Percentiles rank a stretch among this genome's conserved stretches.
Evolutionary conservation across 2,888 invertebrate genomes (phyloP).

Genomic region (Caenorhabditis virilis): DNA sequence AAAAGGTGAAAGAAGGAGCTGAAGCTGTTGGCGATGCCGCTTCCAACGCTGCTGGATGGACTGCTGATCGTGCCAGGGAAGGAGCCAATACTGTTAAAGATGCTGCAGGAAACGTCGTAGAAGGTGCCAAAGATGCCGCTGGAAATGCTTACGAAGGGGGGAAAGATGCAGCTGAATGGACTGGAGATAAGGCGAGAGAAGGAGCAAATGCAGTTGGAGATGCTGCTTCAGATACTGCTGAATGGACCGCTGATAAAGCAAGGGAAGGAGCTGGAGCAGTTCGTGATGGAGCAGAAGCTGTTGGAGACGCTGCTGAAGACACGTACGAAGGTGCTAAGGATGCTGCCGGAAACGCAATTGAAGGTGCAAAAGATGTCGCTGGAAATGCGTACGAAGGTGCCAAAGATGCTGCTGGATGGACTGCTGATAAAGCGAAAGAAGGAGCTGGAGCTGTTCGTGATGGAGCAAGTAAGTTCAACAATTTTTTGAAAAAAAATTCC

Average conservation of each 20-base stretch:
- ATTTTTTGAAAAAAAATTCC: too few species aligned
- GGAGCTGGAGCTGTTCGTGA: conserved; percentile 9
- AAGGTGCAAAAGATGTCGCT: not conserved
- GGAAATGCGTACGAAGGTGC: not conserved
- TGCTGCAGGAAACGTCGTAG: conserved; percentile 22
- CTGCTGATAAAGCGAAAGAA: conserved; percentile 4
- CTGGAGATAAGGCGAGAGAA: not conserved
- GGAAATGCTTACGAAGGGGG: not conserved
- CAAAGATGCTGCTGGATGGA: not conserved
- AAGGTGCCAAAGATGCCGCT: conserved; percentile 29
- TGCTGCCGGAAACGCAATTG: not conserved
- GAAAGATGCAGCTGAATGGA: not conserved
- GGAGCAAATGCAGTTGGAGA: conserved; percentile 2
- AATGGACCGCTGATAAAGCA: conserved; percentile 8
- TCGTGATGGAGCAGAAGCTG: conserved; percentile 18
- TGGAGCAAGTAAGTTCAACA: too few species aligned
- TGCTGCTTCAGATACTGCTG: not conserved
- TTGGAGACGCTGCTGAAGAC: not conserved
- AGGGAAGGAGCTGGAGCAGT: conserved; percentile 26
- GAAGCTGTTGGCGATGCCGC: conserved; percentile 7
- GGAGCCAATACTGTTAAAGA: conserved; percentile 11
- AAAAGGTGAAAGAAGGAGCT: not conserved
- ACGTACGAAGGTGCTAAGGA: conserved; percentile 1
- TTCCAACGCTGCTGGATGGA: conserved; percentile 3
- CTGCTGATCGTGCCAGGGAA: conserved; percentile 1